Evolutionary conservation across 2,113 vertebrate genomes (phyloP).

Genomic region (Murina feae): DNA sequence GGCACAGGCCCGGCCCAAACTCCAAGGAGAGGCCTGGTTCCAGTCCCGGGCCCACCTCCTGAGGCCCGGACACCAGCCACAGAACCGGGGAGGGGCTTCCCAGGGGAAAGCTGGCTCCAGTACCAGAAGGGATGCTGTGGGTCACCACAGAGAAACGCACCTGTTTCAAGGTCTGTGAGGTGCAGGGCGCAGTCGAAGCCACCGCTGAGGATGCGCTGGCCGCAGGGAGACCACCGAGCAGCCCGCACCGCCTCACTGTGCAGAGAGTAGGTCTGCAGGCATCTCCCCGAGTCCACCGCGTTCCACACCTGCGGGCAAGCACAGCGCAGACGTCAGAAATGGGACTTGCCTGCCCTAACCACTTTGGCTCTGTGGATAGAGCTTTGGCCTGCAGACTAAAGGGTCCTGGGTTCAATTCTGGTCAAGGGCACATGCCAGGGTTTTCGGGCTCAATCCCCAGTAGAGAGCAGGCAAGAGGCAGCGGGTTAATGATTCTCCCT

Average conservation of each 20-base stretch:
- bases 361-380: too few species aligned
- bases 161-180: slow-evolving; percentile 93
- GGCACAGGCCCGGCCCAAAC: neutral
- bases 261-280: slow-evolving; percentile 85
- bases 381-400: too few species aligned
- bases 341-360: too few species aligned
- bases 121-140: neutral
- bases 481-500: too few species aligned
- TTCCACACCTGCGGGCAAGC: slow-evolving; percentile 90
- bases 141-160: slow-evolving; percentile 69
- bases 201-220: slow-evolving; percentile 88
- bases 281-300: slow-evolving; percentile 87
- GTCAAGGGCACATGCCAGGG: too few species aligned
- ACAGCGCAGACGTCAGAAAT: accelerated
- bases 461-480: too few species aligned
- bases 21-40: neutral
- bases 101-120: accelerated
- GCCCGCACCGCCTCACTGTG: slow-evolving; percentile 90
- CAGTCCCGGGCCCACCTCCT: neutral
- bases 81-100: too few species aligned
- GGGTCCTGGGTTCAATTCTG: too few species aligned
- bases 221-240: slow-evolving; percentile 90
- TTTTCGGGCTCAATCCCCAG: too few species aligned
- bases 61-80: accelerated
- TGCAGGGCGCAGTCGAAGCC: slow-evolving; percentile 91